phyloP scores from a whole-genome alignment of 1,140 invertebrate genomes.

The Coenobita brevimanus region DNA sequence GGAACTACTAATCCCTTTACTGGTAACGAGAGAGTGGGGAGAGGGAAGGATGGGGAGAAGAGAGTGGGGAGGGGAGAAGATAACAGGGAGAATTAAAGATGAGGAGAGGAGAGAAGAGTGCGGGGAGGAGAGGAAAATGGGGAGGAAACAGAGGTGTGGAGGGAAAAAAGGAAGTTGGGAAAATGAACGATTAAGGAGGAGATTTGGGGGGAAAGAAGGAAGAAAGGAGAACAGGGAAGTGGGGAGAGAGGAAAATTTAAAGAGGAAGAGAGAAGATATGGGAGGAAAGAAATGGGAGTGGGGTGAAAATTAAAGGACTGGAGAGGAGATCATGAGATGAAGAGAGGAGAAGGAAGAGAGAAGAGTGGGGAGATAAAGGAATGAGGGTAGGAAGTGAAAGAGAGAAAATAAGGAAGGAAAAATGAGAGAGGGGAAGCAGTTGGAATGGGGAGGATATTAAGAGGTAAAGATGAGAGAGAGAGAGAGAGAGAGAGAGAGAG shows the following conservation, averaged over 20 bases:
- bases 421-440: neutral
- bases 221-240: neutral
- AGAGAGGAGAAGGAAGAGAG: neutral
- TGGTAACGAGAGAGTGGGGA: too few relatives aligned
- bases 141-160: too few relatives aligned
- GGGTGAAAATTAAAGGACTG: neutral
- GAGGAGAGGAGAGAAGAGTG: neutral
- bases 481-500: slow-evolving; percentile 1
- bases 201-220: neutral
- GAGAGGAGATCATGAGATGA: neutral
- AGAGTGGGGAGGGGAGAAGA: neutral
- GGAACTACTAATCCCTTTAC: too few relatives aligned
- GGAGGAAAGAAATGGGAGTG: neutral
- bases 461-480: neutral
- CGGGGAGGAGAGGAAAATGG: too few relatives aligned
- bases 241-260: neutral
- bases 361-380: neutral
- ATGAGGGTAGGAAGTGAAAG: neutral
- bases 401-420: neutral
- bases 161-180: neutral
- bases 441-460: neutral
- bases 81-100: neutral
- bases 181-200: neutral
- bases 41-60: too few relatives aligned
- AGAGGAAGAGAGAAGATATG: neutral